Conservation (phyloP, 92 coral and sea anemone species). For the Epizoanthus ramosus region DNA sequence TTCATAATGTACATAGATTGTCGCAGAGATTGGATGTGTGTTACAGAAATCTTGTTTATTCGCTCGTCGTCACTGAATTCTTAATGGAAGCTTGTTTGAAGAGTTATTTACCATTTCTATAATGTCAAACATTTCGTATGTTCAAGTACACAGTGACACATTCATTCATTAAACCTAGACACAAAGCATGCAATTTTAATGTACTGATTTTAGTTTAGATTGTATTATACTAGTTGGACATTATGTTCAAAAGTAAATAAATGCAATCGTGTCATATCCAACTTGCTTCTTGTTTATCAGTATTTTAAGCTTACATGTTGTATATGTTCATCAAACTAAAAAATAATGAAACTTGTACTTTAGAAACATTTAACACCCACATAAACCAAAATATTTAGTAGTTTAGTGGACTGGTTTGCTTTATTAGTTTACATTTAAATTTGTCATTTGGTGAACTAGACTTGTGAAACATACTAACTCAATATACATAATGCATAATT, state of each 20-base stretch:
- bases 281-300: background rate
- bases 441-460: background rate
- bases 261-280: background rate
- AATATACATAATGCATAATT: conserved; percentile 14
- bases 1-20: no score
- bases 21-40: no score
- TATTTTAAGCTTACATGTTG: background rate
- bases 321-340: background rate
- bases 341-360: background rate
- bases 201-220: background rate
- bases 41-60: no score
- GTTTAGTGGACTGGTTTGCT: background rate
- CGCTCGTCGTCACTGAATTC: no score
- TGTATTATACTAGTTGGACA: background rate
- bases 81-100: no score
- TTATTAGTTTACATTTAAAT: conserved; percentile 1
- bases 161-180: conserved; percentile 13
- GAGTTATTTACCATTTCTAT: background rate
- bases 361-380: background rate
- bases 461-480: no score
- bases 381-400: background rate
- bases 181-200: conserved; percentile 42
- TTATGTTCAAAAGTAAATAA: background rate
- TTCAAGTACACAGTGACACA: background rate
- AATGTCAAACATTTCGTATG: background rate